Evolutionary conservation across 2,888 invertebrate species (phyloP), one percentile per base, ranked within the genome.

Genomic region (Conops quadrifasciatus): DNA sequence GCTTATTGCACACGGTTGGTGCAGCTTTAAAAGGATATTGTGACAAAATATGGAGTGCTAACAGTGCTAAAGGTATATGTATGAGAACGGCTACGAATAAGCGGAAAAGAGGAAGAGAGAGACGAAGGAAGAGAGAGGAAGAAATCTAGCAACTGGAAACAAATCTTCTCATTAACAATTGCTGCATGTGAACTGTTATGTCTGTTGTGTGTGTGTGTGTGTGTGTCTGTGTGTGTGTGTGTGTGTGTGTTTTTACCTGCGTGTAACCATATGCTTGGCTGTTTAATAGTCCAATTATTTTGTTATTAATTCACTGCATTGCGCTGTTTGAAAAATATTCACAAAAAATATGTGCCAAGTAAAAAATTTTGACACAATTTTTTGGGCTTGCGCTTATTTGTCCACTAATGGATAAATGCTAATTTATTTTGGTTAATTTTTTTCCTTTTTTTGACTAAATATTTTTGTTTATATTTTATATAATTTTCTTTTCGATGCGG

Each of bases 31-130:
- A 43, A 56, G 58, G 45, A 26, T 45, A 45, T 58, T 58, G 45
- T 58, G 36, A 36, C 43, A 45, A 67, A 58, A 67, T 67, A 58
- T 58, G 67, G 58, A 67, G 58, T 58, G 56, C 43, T 45, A 36
- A 58, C 45, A 43, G 67, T n/a, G 67, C 56, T 24, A 45, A n/a
- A 43, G 21, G 43, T 43, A 56, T 58, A 56, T 67, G 66, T 51
- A 36, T 13, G 36, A 51, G 36, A 26, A 19, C 47, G 16, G 21
- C 21, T 11, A 26, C 19, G 59, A n/a, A n/a, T 13, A 28, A 16
- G 43, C 1, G 13, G 1, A n/a, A 28, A 16, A 47, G 30, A 49
- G 28, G 15, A 26, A 4, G 28, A 24, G 49, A 26, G 49, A 26
- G 53, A 53, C 16, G 13, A 56, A 56, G 26, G 26, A 56, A 56